A percentile compares a stretch with the other conserved stretches of the same genome.
phyloP scores from a whole-genome alignment of 2,797 vertebrate species.

The Scyliorhinus canicula region DNA sequence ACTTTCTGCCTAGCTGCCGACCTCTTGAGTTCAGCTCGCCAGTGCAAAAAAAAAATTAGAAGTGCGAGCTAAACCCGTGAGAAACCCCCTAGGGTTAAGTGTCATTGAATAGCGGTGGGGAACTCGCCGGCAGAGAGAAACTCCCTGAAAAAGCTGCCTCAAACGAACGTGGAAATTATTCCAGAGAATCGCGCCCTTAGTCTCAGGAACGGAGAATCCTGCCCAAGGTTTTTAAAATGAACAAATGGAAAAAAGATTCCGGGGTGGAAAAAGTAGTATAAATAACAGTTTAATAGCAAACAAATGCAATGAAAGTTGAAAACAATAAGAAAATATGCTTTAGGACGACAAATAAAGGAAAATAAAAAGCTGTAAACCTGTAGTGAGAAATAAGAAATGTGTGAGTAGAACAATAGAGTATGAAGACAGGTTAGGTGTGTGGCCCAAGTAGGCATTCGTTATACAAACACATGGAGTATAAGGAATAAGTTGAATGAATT shows the following conservation, averaged over 20 bases:
- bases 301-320: neutral
- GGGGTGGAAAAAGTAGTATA: neutral
- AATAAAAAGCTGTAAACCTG: neutral
- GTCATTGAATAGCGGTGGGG: too few relatives aligned
- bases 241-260: neutral
- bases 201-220: too few relatives aligned
- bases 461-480: neutral
- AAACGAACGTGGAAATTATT: too few relatives aligned
- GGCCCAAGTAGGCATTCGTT: neutral
- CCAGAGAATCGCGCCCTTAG: too few relatives aligned
- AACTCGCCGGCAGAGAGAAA: too few relatives aligned
- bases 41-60: too few relatives aligned
- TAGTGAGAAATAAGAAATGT: neutral
- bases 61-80: too few relatives aligned
- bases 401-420: neutral
- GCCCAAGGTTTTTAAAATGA: neutral
- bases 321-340: neutral
- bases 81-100: too few relatives aligned
- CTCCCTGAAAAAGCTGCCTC: too few relatives aligned
- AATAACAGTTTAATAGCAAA: neutral
- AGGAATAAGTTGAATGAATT: neutral
- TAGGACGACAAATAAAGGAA: neutral
- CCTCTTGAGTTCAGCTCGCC: too few relatives aligned
- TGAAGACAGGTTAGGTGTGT: neutral
- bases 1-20: too few relatives aligned